These are phyloP conservation scores for Petrocephalus zakoni DNA, from an alignment of 2,113 vertebrate genomes.

Conservation along the genomic window DNA sequence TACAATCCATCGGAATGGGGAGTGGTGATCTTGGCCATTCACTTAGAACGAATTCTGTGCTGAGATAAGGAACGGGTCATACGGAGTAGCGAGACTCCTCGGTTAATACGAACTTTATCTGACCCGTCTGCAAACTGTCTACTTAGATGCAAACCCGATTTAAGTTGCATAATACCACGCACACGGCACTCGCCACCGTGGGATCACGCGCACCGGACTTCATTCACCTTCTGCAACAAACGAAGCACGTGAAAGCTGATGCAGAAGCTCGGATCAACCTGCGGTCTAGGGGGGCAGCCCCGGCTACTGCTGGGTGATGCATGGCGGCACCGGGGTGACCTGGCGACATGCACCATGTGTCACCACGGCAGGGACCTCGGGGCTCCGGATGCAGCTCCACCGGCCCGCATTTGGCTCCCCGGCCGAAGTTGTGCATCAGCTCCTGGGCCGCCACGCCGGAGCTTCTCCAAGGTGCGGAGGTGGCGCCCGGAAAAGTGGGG, in stretches of 20 bases:
- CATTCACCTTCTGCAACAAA: not conserved
- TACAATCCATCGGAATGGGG: not conserved
- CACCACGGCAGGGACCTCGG: not conserved
- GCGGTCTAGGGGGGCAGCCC: not conserved
- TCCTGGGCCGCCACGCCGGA: not conserved
- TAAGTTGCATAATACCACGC: not conserved
- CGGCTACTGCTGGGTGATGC: not conserved
- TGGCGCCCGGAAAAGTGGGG: not conserved
- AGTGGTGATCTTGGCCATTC: not conserved
- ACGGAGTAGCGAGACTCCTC: not conserved
- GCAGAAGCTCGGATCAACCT: not conserved
- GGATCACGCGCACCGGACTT: not conserved
- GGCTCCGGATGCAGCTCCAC: too few species aligned
- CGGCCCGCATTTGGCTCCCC: too few species aligned
- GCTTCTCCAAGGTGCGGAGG: too few species aligned
- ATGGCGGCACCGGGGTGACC: not conserved
- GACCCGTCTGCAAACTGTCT: not conserved
- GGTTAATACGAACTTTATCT: not conserved
- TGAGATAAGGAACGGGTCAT: not conserved
- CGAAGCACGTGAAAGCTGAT: not conserved
- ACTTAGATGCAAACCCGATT: not conserved
- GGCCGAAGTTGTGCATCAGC: not conserved
- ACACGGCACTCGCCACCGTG: not conserved
- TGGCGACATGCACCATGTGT: not conserved
- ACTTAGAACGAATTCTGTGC: too few species aligned